Evolutionary conservation across 2,113 vertebrate species (phyloP).

Genomic region (Helogale parvula): DNA sequence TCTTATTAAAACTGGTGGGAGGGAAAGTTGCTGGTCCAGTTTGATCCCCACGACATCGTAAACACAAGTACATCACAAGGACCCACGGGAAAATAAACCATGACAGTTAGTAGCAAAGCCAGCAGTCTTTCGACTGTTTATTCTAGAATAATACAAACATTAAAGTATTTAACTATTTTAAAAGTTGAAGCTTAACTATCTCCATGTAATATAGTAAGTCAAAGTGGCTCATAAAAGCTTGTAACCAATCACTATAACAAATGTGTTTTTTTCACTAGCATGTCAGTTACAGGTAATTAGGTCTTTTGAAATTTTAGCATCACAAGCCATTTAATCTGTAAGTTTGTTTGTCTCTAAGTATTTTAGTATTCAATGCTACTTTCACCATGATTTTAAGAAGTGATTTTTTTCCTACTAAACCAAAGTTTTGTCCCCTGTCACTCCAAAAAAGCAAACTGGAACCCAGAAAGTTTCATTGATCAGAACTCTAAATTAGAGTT

Average conservation of each 20-base stretch:
- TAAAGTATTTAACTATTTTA: conserved; percentile 15
- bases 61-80: background rate
- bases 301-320: background rate
- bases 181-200: conserved; percentile 28
- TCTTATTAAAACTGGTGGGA: background rate
- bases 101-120: background rate
- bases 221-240: conserved; percentile 5
- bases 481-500: conserved; percentile 17
- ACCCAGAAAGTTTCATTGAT: background rate
- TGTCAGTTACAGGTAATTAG: background rate
- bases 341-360: background rate
- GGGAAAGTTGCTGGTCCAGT: background rate
- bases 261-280: background rate
- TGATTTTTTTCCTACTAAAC: background rate
- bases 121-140: background rate
- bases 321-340: background rate
- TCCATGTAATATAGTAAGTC: background rate
- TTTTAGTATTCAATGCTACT: background rate
- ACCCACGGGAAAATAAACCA: background rate
- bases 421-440: background rate
- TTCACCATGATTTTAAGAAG: background rate
- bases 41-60: background rate
- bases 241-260: background rate
- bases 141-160: conserved; percentile 11
- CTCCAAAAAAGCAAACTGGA: background rate